Evolutionary conservation across 2,888 invertebrate genomes (phyloP).

Genomic region (Phortica okadai): DNA sequence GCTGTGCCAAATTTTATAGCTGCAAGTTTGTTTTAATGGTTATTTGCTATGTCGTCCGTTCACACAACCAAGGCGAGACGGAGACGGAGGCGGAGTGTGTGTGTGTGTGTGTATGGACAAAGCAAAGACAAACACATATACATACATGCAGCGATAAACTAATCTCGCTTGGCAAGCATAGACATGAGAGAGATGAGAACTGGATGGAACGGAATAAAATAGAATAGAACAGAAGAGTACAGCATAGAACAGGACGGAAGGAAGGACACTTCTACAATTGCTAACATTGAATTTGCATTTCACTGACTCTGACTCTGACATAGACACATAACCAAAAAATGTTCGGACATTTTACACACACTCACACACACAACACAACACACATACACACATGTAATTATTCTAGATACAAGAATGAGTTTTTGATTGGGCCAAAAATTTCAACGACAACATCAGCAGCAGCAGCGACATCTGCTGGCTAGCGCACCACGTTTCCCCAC

Average conservation of each 20-base stretch:
- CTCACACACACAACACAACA: slow-evolving; percentile 27
- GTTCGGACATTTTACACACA: slow-evolving; percentile 49
- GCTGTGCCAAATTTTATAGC: slow-evolving; percentile 46
- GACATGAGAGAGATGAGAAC: no score
- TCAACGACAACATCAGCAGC: slow-evolving; percentile 18
- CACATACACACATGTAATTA: slow-evolving; percentile 18
- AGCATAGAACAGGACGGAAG: slow-evolving; percentile 24
- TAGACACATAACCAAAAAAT: slow-evolving; percentile 59
- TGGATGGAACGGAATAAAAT: no score
- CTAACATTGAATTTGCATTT: slow-evolving; percentile 58
- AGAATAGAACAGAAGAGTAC: background rate
- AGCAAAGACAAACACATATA: background rate
- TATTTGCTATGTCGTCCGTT: slow-evolving; percentile 37
- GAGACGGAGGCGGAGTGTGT: background rate
- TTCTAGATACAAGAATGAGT: slow-evolving; percentile 33
- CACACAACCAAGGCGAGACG: background rate
- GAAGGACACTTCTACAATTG: slow-evolving; percentile 50
- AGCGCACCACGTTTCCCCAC: slow-evolving; percentile 6
- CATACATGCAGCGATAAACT: slow-evolving; percentile 29
- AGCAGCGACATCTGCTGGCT: slow-evolving; percentile 52
- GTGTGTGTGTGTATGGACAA: no score
- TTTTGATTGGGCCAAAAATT: background rate
- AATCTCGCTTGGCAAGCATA: background rate
- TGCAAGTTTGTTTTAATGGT: slow-evolving; percentile 42
- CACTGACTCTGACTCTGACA: slow-evolving; percentile 60